A percentile compares a stretch with the other conserved stretches of the same genome.
phyloP scores from a whole-genome alignment of 2,797 vertebrate genomes.

The Pygocentrus nattereri region DNA sequence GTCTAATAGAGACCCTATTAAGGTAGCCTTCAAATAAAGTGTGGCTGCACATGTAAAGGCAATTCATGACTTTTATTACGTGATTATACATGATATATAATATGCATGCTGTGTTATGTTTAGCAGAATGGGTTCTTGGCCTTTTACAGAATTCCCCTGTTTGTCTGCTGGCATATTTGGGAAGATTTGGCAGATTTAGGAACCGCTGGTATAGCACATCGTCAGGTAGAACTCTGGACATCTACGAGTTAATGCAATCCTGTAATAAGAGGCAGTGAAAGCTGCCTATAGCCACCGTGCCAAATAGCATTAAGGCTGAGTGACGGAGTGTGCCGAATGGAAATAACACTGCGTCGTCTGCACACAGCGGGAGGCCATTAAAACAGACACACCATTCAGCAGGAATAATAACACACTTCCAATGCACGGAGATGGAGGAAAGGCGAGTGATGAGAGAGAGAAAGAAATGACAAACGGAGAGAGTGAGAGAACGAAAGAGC shows the following conservation, averaged over 20 bases:
- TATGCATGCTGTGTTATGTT: no score
- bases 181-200: not conserved
- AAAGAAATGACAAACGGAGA: not conserved
- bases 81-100: no score
- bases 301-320: slow-evolving; percentile 7
- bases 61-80: no score
- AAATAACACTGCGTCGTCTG: not conserved
- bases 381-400: not conserved
- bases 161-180: no score
- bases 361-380: slow-evolving; percentile 1
- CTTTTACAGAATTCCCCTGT: no score
- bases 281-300: not conserved
- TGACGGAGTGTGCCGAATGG: not conserved
- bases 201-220: not conserved
- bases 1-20: no score
- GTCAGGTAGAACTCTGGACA: not conserved
- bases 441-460: not conserved
- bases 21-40: no score
- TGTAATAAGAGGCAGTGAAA: not conserved
- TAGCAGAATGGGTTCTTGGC: no score
- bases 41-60: no score
- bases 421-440: not conserved
- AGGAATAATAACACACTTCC: not conserved
- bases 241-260: not conserved
- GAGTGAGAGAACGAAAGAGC: not conserved